These are phyloP conservation scores for Leptestheria dahalacensis DNA, from an alignment of 1,140 invertebrate genomes.

Conservation along the genomic window DNA sequence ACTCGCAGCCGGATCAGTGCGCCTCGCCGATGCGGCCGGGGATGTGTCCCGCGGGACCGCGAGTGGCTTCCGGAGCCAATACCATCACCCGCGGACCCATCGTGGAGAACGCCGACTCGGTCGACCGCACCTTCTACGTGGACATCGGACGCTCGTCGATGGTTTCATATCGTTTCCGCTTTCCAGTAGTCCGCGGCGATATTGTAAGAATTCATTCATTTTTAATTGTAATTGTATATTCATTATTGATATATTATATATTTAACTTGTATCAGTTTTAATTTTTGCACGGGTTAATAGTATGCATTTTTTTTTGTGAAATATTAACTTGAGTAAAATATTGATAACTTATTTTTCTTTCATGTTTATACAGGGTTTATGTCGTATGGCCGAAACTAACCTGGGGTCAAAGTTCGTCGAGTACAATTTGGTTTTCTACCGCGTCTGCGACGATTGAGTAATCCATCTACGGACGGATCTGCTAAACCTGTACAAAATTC, in stretches of 20 bases:
- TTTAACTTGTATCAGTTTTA: not conserved
- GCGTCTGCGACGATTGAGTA: conserved; percentile 40
- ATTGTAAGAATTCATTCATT: conserved; percentile 11
- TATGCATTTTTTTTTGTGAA: no score
- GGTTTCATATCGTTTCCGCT: conserved; percentile 12
- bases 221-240: not conserved
- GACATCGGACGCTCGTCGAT: conserved; percentile 10
- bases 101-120: not conserved
- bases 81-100: conserved; percentile 7
- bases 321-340: no score
- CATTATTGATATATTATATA: not conserved
- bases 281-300: conserved; percentile 1
- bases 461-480: no score
- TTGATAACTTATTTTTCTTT: conserved; percentile 24
- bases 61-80: not conserved
- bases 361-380: conserved; percentile 32
- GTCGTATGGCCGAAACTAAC: conserved; percentile 28
- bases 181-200: conserved; percentile 9
- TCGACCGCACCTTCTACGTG: conserved; percentile 10
- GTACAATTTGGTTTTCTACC: conserved; percentile 42
- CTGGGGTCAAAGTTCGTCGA: conserved; percentile 36
- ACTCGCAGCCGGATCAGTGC: conserved; percentile 7
- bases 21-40: conserved; percentile 3
- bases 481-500: no score
- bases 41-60: conserved; percentile 1